Base-by-base conservation (phyloP, 2,113 vertebrate genomes). In the Trogon melanurus region DNA sequence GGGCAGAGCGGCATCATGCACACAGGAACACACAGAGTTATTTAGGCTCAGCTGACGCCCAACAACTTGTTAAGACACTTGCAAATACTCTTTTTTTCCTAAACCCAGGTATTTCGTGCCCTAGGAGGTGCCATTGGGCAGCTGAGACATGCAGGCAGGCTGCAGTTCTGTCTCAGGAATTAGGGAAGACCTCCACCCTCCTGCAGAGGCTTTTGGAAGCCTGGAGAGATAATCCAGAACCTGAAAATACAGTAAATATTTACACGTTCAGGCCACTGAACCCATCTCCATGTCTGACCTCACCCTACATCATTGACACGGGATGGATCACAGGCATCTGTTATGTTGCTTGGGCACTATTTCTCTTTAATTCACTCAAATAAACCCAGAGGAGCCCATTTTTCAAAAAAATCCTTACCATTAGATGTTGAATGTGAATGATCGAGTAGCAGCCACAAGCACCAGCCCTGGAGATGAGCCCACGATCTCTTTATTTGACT, bases 381-480 rank as follows among this genome's bases (percentile, higher is more conserved):
- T 18, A 41, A 67, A 56, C 47, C 1, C 23, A 61, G 25, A 48
- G 25, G 45, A 86, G n/a, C 11, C 44, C 45, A 22, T 3, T 2
- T 34, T 76, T 48, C n/a, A 47, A 47, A 25, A 67, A 82, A 18
- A 7, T 19, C 58, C 23, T 73, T 27, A 36, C 61, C 32, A 10
- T 23, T 3, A 0, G 61, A n/a, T 25, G 27, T 5, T 16, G 45
- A 53, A 53, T 13, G 45, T 30, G 30, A 51, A 54, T 10, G 47
- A 50, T 23, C 3, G 25, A 64, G 45, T 45, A 67, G 21, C 26
- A 51, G 51, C 44, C 32, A 29, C 47, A 13, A 13, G 70, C 36
- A 51, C 10, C 1, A 0, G 45, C 36, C 53, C 26, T 0, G 5
- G 26, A 50, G 61, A 53, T 13, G 34, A 5, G 48, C 5, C 36